Conservation (phyloP, 2,113 vertebrate species). For the Pomatostomus ruficeps region DNA sequence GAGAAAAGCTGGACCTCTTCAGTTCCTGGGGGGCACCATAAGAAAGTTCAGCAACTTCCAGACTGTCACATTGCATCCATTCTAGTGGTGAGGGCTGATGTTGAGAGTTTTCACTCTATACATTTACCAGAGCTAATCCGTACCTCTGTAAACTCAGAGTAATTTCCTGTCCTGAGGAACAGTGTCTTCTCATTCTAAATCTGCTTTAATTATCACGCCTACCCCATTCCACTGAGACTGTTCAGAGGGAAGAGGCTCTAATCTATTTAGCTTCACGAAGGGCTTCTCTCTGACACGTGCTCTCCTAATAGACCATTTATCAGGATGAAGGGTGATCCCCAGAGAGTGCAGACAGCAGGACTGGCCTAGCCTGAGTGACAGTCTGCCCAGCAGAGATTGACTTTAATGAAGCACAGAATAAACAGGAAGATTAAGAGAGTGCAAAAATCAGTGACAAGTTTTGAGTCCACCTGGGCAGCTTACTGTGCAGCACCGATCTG, state of each 20-base stretch:
- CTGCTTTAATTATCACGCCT: constrained; percentile 17
- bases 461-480: constrained; percentile 59
- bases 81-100: background rate
- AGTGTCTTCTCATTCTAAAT: background rate
- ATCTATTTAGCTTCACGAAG: constrained; percentile 65
- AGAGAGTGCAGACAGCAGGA: constrained; percentile 65
- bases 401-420: constrained; percentile 79
- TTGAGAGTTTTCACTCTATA: background rate
- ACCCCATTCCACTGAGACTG: constrained; percentile 13
- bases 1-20: background rate
- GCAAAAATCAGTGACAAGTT: constrained; percentile 71
- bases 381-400: constrained; percentile 69
- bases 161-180: background rate
- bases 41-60: background rate
- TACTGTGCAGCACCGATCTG: constrained; percentile 41
- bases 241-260: constrained; percentile 25
- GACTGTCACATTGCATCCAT: background rate
- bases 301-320: constrained; percentile 68
- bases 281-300: constrained; percentile 55
- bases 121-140: background rate
- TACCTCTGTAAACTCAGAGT: background rate
- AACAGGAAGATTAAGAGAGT: constrained; percentile 77
- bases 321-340: constrained; percentile 76
- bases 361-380: constrained; percentile 66
- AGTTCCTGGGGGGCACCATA: accelerated